Evolutionary conservation across 2,888 invertebrate genomes (phyloP).

Genomic region (Clistopyga incitator): DNA sequence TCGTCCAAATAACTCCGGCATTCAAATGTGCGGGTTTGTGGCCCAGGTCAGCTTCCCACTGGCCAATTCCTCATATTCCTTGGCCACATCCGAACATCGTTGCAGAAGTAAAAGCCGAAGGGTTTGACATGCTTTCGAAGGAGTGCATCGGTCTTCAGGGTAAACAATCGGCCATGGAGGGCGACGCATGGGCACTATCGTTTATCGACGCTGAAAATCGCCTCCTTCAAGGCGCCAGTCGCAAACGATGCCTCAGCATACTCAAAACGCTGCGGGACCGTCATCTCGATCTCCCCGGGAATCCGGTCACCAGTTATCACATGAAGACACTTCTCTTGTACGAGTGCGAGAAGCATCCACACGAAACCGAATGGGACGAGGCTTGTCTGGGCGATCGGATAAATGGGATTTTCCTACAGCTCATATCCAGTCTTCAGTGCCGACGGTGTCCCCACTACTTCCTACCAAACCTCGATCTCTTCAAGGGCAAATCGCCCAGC

Average conservation of each 20-base stretch:
- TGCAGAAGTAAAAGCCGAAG: constrained; percentile 96
- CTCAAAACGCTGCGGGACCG: constrained; percentile 95
- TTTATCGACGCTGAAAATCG: constrained; percentile 96
- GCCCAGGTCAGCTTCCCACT: constrained; percentile 97
- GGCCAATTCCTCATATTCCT: constrained; percentile 95
- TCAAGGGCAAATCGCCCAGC: constrained; percentile 95
- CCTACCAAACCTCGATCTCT: constrained; percentile 95
- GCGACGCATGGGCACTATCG: constrained; percentile 97
- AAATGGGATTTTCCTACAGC: constrained; percentile 96
- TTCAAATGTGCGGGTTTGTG: constrained; percentile 97
- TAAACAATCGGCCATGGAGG: constrained; percentile 96
- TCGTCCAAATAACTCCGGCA: constrained; percentile 97
- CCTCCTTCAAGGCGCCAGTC: constrained; percentile 93
- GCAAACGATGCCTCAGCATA: constrained; percentile 94
- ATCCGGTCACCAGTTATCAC: constrained; percentile 96
- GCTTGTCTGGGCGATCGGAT: constrained; percentile 95
- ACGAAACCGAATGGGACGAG: constrained; percentile 98
- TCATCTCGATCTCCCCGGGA: constrained; percentile 94
- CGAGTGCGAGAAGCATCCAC: constrained; percentile 98
- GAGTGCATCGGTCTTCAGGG: constrained; percentile 93
- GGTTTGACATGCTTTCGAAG: constrained; percentile 96
- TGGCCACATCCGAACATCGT: constrained; percentile 97
- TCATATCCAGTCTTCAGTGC: constrained; percentile 98
- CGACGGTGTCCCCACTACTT: constrained; percentile 98
- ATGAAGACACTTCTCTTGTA: constrained; percentile 95